Percentiles rank a stretch among this genome's conserved stretches.
Conservation (phyloP, 2,797 vertebrate genomes). For the Pipistrellus kuhlii region DNA sequence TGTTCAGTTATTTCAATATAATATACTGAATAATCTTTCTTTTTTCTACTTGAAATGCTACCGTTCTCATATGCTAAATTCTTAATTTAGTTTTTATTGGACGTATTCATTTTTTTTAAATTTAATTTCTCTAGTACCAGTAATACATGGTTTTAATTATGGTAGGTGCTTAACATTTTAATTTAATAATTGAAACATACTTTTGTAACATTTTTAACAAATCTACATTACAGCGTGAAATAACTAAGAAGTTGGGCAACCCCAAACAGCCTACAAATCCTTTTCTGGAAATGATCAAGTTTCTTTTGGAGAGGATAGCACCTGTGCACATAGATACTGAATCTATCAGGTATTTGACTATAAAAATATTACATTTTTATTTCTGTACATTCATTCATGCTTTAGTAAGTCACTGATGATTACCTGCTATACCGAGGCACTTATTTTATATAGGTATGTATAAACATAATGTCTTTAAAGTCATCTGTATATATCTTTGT, state of each 20-base stretch:
- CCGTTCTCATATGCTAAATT: background rate
- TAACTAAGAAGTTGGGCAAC: conserved; percentile 98
- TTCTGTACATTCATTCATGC: background rate
- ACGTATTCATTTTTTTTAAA: background rate
- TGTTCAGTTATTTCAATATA: background rate
- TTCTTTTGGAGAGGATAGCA: conserved; percentile 97
- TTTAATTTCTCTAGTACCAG: background rate
- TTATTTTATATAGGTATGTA: background rate
- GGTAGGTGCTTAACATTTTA: conserved; percentile 44
- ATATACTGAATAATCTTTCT: background rate
- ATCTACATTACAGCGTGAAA: conserved; percentile 92
- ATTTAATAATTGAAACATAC: conserved; percentile 20
- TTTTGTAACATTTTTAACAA: conserved; percentile 68
- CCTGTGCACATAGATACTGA: conserved; percentile 98
- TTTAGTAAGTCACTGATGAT: background rate
- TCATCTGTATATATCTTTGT: background rate
- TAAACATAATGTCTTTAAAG: background rate
- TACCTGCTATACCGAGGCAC: background rate
- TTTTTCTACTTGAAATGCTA: background rate
- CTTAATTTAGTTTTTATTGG: background rate
- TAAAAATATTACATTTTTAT: background rate
- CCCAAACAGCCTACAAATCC: conserved; percentile 99
- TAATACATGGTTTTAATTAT: conserved; percentile 32
- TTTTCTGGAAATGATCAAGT: conserved; percentile 99
- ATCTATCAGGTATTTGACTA: conserved; percentile 89